Evolutionary conservation across 2,888 invertebrate genomes (phyloP).

Genomic region (Dysmachus trigonus): DNA sequence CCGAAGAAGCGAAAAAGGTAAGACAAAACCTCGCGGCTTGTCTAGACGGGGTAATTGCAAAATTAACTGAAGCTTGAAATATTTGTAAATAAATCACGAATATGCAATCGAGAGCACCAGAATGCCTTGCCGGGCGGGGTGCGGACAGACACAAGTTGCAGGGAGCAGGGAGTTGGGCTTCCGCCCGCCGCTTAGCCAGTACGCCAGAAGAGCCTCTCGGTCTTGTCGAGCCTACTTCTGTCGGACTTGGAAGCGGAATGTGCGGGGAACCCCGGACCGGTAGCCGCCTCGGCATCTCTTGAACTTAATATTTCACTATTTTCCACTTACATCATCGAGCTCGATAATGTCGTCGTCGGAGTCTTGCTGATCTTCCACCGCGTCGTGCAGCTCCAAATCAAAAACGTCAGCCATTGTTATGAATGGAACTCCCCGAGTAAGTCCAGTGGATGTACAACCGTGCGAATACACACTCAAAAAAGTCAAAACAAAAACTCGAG

Average conservation of each 20-base stretch:
- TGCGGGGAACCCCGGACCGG: not conserved
- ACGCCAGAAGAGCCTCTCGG: not conserved
- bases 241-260: not conserved
- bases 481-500: slow-evolving; percentile 31
- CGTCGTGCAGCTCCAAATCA: slow-evolving; percentile 86
- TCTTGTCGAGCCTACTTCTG: not conserved
- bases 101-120: not conserved
- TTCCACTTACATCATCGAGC: slow-evolving; percentile 79
- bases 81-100: slow-evolving; percentile 34
- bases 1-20: not conserved
- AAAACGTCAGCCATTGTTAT: slow-evolving; percentile 84
- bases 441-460: not conserved
- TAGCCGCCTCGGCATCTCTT: not conserved
- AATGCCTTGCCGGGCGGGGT: not conserved
- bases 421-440: slow-evolving; percentile 27
- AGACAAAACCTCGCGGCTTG: slow-evolving; percentile 10
- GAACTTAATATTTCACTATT: not conserved
- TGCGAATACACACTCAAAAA: slow-evolving; percentile 33
- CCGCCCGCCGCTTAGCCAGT: not conserved
- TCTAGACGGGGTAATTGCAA: slow-evolving; percentile 36
- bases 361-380: slow-evolving; percentile 75
- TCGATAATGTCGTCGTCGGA: slow-evolving; percentile 88
- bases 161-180: not conserved
- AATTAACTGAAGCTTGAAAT: slow-evolving; percentile 36
- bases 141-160: not conserved